Percentiles rank a stretch among this genome's conserved stretches.
These are phyloP conservation scores for Chelonia mydas DNA, from an alignment of 2,797 vertebrate genomes.

Conservation along the genomic window DNA sequence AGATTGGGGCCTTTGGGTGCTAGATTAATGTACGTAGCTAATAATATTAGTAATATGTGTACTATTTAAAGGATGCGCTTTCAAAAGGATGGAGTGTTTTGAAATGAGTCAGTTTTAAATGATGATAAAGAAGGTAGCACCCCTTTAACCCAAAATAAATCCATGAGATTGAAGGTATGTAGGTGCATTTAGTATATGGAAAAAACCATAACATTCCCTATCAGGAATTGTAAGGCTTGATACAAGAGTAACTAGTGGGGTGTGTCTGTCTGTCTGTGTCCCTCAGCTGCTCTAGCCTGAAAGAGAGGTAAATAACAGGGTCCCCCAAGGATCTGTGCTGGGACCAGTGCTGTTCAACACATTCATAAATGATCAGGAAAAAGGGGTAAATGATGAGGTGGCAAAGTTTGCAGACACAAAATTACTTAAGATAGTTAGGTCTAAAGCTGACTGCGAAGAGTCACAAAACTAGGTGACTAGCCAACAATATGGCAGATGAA, in stretches of 20 bases:
- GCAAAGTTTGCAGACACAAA: not conserved
- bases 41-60: not conserved
- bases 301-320: not conserved
- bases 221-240: not conserved
- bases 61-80: not conserved
- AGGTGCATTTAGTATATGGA: accelerated
- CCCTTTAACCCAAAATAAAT: conserved; percentile 17
- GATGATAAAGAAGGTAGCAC: not conserved
- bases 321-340: not conserved
- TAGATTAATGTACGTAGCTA: not conserved
- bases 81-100: not conserved
- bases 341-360: not conserved
- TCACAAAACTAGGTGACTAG: not conserved
- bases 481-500: not conserved
- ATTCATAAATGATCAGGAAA: not conserved
- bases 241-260: accelerated
- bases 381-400: not conserved
- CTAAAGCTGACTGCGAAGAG: not conserved
- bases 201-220: not conserved
- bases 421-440: not conserved
- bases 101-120: not conserved
- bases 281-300: not conserved
- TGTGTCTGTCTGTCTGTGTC: accelerated
- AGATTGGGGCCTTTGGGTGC: not conserved
- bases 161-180: accelerated